Base-by-base conservation (phyloP, 92 coral and sea anemone genomes). In the Siderastrea siderea region DNA sequence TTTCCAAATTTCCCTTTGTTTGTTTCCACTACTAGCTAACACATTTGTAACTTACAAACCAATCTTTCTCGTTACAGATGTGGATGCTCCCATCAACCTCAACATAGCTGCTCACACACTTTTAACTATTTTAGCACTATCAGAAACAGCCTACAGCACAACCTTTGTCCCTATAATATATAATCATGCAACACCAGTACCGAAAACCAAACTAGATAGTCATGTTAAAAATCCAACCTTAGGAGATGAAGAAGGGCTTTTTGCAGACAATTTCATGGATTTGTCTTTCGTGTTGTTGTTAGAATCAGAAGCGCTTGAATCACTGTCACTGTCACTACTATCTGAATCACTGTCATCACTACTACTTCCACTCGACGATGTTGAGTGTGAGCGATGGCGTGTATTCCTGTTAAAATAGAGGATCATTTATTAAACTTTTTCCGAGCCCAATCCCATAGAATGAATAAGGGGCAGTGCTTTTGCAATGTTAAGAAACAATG, bases 291-390 rank as follows among this genome's bases (percentile, higher is more conserved):
- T 83, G 71, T 84, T 84, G 59, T 84, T 84, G 62, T 84, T 84
- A 5, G 87, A 47, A 55, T 84, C 87, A 7, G 87, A 84, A 9
- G 19, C 80, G 60, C 87, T 84, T 6, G 99, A 85, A 45, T 95
- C 99, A 90, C 98, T 97, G 49, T 96, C 98, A 53, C 98, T 92
- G 64, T 92, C 98, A 63, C 96, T 95, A 72, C 95, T 91, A 54
- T 94, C 97, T 3, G 98, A 93, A 71, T 95, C 97, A 78, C 98
- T 96, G 74, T 95, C 99, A 0, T 91, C 98, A 82, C 97, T 93
- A 49, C 99, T 95, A 84, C 96, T 95, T 68, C 88, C 92, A 90
- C 98, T 93, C 49, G 96, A 88, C 8, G 98, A 93, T 8, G 94
- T 66, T 51, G 93, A 92, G 45, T 86, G 82, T 50, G 88, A 83